phyloP scores from a whole-genome alignment of 1,140 invertebrate genomes.

The Drosophila kikkawai region DNA sequence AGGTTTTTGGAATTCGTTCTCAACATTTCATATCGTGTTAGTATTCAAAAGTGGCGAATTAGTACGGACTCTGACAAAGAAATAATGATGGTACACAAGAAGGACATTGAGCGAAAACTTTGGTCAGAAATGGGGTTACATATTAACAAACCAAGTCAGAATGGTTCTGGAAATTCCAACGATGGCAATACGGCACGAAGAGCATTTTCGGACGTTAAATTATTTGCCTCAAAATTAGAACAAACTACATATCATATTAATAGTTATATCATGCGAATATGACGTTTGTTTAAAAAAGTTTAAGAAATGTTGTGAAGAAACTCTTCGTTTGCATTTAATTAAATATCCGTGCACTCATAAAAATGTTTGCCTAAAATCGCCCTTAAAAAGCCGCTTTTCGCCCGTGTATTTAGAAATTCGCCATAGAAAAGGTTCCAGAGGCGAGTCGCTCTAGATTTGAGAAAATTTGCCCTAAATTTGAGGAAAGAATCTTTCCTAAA shows the following conservation, averaged over 20 bases:
- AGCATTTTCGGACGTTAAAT: conserved; percentile 8
- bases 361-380: too few species aligned
- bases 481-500: too few species aligned
- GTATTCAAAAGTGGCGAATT: conserved; percentile 31
- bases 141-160: conserved; percentile 37
- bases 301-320: conserved; percentile 20
- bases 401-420: too few species aligned
- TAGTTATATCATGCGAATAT: conserved; percentile 22
- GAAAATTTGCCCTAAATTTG: too few species aligned
- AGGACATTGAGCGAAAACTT: conserved; percentile 25
- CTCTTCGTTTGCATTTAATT: neutral
- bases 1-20: conserved; percentile 37
- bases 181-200: conserved; percentile 23
- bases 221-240: conserved; percentile 16
- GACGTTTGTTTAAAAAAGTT: conserved; percentile 2
- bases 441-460: too few species aligned
- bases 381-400: too few species aligned
- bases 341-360: too few species aligned
- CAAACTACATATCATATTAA: conserved; percentile 11
- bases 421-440: too few species aligned
- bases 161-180: conserved; percentile 32
- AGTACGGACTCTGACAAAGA: conserved; percentile 23
- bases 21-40: conserved; percentile 27
- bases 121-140: conserved; percentile 26
- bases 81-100: conserved; percentile 22